A percentile compares a stretch with the other conserved stretches of the same genome.
Evolutionary conservation across 2,888 invertebrate genomes (phyloP).

Genomic region (Villa cingulata): DNA sequence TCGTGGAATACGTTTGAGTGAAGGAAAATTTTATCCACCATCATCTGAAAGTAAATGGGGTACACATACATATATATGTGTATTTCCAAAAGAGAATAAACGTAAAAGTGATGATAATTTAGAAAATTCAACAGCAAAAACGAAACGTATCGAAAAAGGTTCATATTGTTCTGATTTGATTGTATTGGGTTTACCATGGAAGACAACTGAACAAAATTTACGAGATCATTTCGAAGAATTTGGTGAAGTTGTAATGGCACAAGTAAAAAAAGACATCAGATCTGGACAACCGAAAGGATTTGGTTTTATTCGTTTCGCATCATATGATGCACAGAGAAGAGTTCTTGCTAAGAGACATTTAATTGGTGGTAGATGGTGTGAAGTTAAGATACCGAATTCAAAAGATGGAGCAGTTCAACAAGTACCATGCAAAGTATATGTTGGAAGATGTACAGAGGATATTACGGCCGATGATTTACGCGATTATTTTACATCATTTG

Average conservation of each 20-base stretch:
- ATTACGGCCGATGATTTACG: conserved; percentile 63
- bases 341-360: conserved; percentile 89
- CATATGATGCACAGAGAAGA: conserved; percentile 88
- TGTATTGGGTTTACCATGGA: conserved; percentile 95
- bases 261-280: conserved; percentile 83
- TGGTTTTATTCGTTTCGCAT: conserved; percentile 93
- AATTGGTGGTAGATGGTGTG: conserved; percentile 97
- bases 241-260: conserved; percentile 96
- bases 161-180: conserved; percentile 91
- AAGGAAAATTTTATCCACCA: conserved; percentile 84
- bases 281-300: conserved; percentile 96
- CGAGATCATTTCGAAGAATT: conserved; percentile 93
- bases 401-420: conserved; percentile 54
- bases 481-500: conserved; percentile 64
- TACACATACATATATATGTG: conserved; percentile 56
- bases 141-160: conserved; percentile 84
- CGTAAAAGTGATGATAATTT: conserved; percentile 89
- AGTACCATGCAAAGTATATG: conserved; percentile 66
- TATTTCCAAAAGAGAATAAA: conserved; percentile 83
- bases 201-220: conserved; percentile 89
- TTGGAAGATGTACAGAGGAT: conserved; percentile 69
- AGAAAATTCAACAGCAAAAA: conserved; percentile 88
- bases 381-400: conserved; percentile 95
- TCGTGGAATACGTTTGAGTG: conserved; percentile 78
- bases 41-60: conserved; percentile 70